These are phyloP conservation scores for Cynopterus sphinx DNA, from an alignment of 2,797 vertebrate species.

Conservation along the genomic window DNA sequence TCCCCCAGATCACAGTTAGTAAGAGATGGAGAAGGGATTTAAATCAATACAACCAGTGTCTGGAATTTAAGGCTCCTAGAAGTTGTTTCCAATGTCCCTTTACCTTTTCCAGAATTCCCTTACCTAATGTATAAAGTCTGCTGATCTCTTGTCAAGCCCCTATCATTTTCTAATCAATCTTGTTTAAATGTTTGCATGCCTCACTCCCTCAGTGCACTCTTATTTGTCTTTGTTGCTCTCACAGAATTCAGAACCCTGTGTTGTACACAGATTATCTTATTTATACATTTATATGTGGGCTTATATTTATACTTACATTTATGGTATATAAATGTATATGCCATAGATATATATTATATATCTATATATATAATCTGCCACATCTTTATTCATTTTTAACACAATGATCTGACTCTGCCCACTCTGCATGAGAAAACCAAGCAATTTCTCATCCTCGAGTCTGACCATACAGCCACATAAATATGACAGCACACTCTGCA, in stretches of 20 bases:
- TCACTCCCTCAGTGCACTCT: neutral
- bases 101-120: neutral
- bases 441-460: neutral
- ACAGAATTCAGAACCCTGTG: neutral
- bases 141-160: neutral
- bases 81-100: neutral
- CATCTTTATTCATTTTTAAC: constrained; percentile 12
- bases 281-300: neutral
- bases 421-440: constrained; percentile 35
- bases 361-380: neutral
- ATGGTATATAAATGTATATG: neutral
- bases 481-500: constrained; percentile 10
- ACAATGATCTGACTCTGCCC: neutral
- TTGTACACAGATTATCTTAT: neutral
- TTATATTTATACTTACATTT: neutral
- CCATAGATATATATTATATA: too few relatives aligned
- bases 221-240: neutral
- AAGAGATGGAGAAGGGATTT: neutral
- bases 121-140: neutral
- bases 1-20: neutral
- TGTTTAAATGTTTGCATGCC: neutral
- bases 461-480: neutral
- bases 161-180: neutral
- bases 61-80: neutral
- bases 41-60: neutral